Evolutionary conservation across 2,888 invertebrate genomes (phyloP).

Genomic region (Hemistola chrysoprasaria): DNA sequence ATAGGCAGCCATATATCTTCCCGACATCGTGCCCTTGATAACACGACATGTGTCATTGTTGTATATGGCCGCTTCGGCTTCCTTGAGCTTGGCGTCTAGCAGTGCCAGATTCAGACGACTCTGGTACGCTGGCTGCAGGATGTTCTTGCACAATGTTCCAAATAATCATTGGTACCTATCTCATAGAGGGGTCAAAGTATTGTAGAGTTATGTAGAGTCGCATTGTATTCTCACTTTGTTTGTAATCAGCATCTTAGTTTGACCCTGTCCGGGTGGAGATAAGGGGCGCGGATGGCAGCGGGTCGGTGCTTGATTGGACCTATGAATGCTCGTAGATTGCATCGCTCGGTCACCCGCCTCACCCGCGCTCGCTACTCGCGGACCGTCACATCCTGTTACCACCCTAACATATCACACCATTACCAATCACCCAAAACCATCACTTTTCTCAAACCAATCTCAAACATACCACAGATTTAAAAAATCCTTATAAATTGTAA

Average conservation of each 20-base stretch:
- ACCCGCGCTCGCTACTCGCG: slow-evolving; percentile 31
- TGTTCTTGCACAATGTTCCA: too few relatives aligned
- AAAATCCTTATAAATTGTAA: slow-evolving; percentile 35
- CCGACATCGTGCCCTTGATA: too few relatives aligned
- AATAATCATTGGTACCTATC: too few relatives aligned
- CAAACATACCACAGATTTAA: slow-evolving; percentile 29
- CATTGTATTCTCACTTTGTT: too few relatives aligned
- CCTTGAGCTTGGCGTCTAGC: too few relatives aligned
- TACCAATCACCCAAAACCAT: slow-evolving; percentile 21
- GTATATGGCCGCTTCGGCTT: too few relatives aligned
- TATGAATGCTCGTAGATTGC: slow-evolving; percentile 80
- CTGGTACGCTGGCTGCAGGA: too few relatives aligned
- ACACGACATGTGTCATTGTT: too few relatives aligned
- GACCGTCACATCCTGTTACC: slow-evolving; percentile 30
- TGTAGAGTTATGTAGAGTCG: too few relatives aligned
- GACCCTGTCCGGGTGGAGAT: slow-evolving; percentile 46
- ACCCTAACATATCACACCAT: slow-evolving; percentile 29
- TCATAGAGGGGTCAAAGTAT: too few relatives aligned
- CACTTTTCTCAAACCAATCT: slow-evolving; percentile 24
- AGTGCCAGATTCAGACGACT: too few relatives aligned
- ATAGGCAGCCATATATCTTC: too few relatives aligned
- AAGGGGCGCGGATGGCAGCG: slow-evolving; percentile 65
- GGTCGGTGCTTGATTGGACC: slow-evolving; percentile 78
- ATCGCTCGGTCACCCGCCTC: slow-evolving; percentile 37
- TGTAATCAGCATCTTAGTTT: slow-evolving; percentile 15